Evolutionary conservation across 92 coral and sea anemone species (phyloP).

Genomic region (Plumapathes pennacea): DNA sequence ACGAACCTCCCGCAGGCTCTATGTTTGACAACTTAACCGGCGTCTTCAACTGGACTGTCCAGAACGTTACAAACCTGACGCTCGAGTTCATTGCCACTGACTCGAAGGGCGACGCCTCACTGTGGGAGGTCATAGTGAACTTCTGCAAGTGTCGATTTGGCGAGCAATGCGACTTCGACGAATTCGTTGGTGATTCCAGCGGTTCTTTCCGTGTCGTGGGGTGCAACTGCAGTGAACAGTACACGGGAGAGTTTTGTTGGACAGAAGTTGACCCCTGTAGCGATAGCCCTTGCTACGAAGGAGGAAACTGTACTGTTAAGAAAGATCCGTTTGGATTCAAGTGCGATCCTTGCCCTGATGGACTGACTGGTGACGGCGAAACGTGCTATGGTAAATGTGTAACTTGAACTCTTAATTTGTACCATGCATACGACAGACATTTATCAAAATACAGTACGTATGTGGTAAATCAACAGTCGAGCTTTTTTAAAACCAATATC

Average conservation of each 20-base stretch:
- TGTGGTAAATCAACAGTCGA: too few relatives aligned
- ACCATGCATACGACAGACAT: too few relatives aligned
- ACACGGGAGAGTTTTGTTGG: slow-evolving; percentile 63
- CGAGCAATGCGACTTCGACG: slow-evolving; percentile 40
- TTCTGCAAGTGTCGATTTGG: slow-evolving; percentile 63
- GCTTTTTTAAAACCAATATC: too few relatives aligned
- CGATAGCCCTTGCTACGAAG: slow-evolving; percentile 54
- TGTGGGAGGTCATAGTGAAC: slow-evolving; percentile 23
- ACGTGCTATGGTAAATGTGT: slow-evolving; percentile 56
- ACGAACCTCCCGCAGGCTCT: slow-evolving; percentile 51
- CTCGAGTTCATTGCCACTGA: slow-evolving; percentile 57
- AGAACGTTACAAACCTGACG: slow-evolving; percentile 19
- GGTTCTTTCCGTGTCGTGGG: slow-evolving; percentile 42
- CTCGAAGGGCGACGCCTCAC: slow-evolving; percentile 35
- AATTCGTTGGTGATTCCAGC: slow-evolving; percentile 19
- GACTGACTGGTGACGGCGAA: slow-evolving; percentile 67
- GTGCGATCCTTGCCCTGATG: slow-evolving; percentile 74
- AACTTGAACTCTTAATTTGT: too few relatives aligned
- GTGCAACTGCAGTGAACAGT: slow-evolving; percentile 57
- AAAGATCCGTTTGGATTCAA: slow-evolving; percentile 45
- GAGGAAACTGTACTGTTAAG: slow-evolving; percentile 41
- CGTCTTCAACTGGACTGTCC: slow-evolving; percentile 43
- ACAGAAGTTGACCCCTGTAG: slow-evolving; percentile 48
- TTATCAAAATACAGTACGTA: too few relatives aligned
- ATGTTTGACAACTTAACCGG: slow-evolving; percentile 34